Base-by-base conservation (phyloP, 1,140 invertebrate genomes). In the Drosophila bifasciata region DNA sequence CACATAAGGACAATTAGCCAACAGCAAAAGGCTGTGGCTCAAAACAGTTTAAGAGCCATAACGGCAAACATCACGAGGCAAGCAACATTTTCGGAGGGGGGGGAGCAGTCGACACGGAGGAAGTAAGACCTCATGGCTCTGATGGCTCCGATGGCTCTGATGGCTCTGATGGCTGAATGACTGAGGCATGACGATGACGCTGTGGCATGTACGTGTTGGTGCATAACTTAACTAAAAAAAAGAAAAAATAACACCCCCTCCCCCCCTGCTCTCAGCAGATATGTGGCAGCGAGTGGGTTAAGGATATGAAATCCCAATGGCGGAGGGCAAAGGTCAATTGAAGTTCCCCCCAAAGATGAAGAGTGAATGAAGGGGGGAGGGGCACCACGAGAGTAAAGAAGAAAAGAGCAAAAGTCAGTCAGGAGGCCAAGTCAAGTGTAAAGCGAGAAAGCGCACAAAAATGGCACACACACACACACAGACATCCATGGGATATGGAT, bases 1-100 rank as follows among this genome's bases (percentile, higher is more conserved):
- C 83, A 88, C 79, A 88, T 83, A 88, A 89, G 78, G 79, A 88
- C 83, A 88, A 88, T 88, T 88, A 88, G 83, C 75, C 78, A 49
- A 25, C 17, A 44, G 16, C 9, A 49, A 76, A 66, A 56, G 32
- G 52, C 48, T 41, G 25, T 46, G 69, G 45, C 62, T 84, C 76
- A 71, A 84, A 76, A 83, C 68, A 76, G 79, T 66, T 72, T 62
- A 79, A 59, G 74, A 63, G 71, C 53, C 74, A 76, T 69, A 76
- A 67, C 73, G 67, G 51, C 32, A 36, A 36, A 36, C 32, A 36
- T 36, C 32, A 36, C 32, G 32, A 36, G 13, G 15, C 36, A 52
- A 19, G 32, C 32, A 36, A 5, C 32, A 36, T 36, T 36, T 36
- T 36, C 11, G 19, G 19, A 21, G 32, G 11, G 32, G n/a, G n/a